Evolutionary conservation across 2,113 vertebrate species (phyloP), one percentile per base, ranked within the genome.

Genomic region (Indicator maculatus): DNA sequence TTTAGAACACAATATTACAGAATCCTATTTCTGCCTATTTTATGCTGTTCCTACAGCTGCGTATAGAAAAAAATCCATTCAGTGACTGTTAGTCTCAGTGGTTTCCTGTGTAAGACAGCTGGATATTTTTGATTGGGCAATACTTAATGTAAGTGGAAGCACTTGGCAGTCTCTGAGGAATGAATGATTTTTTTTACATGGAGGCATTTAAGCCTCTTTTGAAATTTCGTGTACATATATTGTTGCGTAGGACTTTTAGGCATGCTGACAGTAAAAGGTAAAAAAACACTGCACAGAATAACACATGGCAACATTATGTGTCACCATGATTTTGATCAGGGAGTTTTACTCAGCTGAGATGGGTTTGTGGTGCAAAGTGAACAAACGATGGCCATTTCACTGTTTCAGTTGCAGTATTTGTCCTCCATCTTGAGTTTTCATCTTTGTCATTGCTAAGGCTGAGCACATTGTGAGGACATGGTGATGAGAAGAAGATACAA

Each of bases 11-110:
- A 45, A 9, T 45, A 52, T n/a, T 70, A n/a, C 11, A 61, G 47
- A 58, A 75, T 30, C 8, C 4, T 69, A 10, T 50, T 74, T 38
- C 58, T 83, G 7, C 19, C 23, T 80, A 18, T 28, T 17, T 7
- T 60, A 50, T 70, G 24, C 5, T 53, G 8, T 86, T 83, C 12
- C 28, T 72, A 27, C 16, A 47, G n/a, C 79, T 44, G 8, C 52
- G 19, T 75, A 81, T 71, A 12, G 28, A 82, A 84, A 83, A 84
- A 61, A 94, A 67, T 55, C 18, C 56, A n/a, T 91, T 74, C 60
- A 60, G 24, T 36, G 6, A 41, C 55, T 71, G 58, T 55, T 59
- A 58, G 12, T 28, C 61, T 88, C 69, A 58, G 26, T 39, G n/a
- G 10, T 23, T 84, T 88, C 58, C n/a, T 39, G 21, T 63, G 16